Evolutionary conservation across 2,797 vertebrate species (phyloP), one percentile per base, ranked within the genome.

Genomic region (Acipenser oxyrinchus): DNA sequence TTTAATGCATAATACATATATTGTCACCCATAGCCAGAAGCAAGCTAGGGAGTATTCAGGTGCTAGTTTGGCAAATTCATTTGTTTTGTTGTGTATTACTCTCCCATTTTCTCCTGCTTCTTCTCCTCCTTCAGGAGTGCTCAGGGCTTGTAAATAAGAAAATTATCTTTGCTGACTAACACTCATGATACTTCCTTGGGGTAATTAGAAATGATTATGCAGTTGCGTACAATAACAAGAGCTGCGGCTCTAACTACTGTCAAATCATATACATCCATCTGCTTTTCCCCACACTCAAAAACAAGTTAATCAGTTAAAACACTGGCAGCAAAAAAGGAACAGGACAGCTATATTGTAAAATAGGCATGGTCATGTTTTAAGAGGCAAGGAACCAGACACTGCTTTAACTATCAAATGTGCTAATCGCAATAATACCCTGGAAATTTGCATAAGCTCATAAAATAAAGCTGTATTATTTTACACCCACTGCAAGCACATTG

Each of bases 141-240:
- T 90, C 71, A 78, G 80, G 88, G 89, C 87, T 82, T 89, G 88
- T 88, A 89, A 90, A 91, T 89, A 89, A 87, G 83, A 89, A 37
- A 89, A 89, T 90, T 89, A 91, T 89, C 87, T 87, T 88, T 87
- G 86, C 89, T 88, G 88, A 89, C 87, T 90, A 90, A 91, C 87
- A 85, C 84, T 83, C 81, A 83, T 87, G 88, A 90, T 88, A 86
- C 85, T 83, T 88, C 87, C 89, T 90, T 89, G 86, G 89, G 88
- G 87, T 89, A 88, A 89, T 91, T 86, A 87, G 83, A 88, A 88
- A 91, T 86, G 87, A 89, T 89, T 89, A 89, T 84, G 80, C 75
- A 79, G 81, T 82, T 72, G 81, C 86, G 83, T 86, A 85, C 86
- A 87, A 85, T 86, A 89, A 89, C 84, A 74, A 82, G 78, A 81